Evolutionary conservation across 2,797 vertebrate genomes (phyloP).

Genomic region (Apodemus agrarius): DNA sequence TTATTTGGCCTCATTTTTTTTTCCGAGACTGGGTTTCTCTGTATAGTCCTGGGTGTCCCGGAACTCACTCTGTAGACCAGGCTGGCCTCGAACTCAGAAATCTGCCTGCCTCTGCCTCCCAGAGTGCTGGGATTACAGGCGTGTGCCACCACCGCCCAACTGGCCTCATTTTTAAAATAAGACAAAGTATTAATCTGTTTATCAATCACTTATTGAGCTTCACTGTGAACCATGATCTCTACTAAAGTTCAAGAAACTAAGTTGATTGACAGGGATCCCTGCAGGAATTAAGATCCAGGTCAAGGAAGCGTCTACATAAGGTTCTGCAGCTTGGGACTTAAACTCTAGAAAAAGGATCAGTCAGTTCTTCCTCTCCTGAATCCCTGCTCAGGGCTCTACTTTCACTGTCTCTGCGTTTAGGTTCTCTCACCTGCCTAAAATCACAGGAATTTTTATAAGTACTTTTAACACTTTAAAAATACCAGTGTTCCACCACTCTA

Average conservation of each 20-base stretch:
- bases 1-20: slow-evolving; percentile 40
- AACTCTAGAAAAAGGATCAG: slow-evolving; percentile 54
- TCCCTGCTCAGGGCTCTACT: not conserved
- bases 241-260: slow-evolving; percentile 33
- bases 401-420: slow-evolving; percentile 38
- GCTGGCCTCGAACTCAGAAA: too few relatives aligned
- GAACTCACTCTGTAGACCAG: too few relatives aligned
- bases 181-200: slow-evolving; percentile 25
- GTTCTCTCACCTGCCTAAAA: slow-evolving; percentile 42
- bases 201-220: slow-evolving; percentile 25
- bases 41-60: too few relatives aligned
- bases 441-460: slow-evolving; percentile 42
- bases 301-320: slow-evolving; percentile 16
- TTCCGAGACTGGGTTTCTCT: too few relatives aligned
- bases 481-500: not conserved
- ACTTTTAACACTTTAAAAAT: slow-evolving; percentile 54
- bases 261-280: slow-evolving; percentile 40
- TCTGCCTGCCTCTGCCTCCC: too few relatives aligned
- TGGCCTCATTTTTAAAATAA: slow-evolving; percentile 45
- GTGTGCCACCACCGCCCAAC: too few relatives aligned
- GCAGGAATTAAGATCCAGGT: slow-evolving; percentile 44
- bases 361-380: slow-evolving; percentile 31
- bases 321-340: slow-evolving; percentile 35
- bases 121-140: too few relatives aligned
- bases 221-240: not conserved